phyloP scores from a whole-genome alignment of 2,797 vertebrate species.

The Chelonia mydas region DNA sequence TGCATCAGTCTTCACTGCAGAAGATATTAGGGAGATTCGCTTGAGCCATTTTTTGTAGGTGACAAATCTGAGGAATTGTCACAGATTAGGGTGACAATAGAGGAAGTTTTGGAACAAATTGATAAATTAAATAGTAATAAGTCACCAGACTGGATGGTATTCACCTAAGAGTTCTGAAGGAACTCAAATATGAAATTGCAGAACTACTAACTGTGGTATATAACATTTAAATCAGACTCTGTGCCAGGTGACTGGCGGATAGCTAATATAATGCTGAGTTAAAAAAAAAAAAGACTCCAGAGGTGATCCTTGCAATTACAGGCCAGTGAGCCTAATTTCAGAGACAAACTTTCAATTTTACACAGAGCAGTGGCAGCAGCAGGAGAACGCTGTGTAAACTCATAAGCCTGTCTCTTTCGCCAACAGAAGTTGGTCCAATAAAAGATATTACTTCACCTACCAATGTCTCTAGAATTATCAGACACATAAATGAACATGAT shows the following conservation, averaged over 20 bases:
- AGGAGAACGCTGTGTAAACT: background rate
- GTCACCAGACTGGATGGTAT: background rate
- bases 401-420: background rate
- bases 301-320: background rate
- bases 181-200: background rate
- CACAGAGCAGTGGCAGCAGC: background rate
- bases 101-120: background rate
- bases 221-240: background rate
- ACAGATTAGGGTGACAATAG: background rate
- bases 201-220: background rate
- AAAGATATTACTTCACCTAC: background rate
- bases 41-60: background rate
- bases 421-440: background rate
- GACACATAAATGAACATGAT: background rate
- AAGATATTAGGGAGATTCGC: background rate
- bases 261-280: background rate
- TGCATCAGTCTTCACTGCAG: background rate
- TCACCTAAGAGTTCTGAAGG: background rate
- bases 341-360: background rate
- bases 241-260: background rate
- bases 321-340: background rate
- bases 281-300: background rate
- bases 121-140: background rate
- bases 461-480: background rate
- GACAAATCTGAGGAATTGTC: background rate